Conservation (phyloP, 2,113 vertebrate species). For the Esox niger region DNA sequence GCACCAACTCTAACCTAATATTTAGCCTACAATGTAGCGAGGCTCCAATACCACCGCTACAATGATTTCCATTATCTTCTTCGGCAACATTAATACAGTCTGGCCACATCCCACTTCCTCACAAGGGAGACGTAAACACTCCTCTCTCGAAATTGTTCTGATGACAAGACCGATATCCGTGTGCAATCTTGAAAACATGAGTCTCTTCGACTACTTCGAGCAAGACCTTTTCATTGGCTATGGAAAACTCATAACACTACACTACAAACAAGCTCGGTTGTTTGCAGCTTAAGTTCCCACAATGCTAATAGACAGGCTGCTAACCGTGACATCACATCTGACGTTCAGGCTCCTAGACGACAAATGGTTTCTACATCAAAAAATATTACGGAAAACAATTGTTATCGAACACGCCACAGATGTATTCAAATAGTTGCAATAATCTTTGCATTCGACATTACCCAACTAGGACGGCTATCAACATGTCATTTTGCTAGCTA, state of each 20-base stretch:
- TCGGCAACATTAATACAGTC: conserved; percentile 61
- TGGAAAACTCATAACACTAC: not conserved
- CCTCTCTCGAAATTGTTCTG: conserved; percentile 3
- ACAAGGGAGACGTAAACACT: conserved; percentile 38
- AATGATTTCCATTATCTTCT: conserved; percentile 58
- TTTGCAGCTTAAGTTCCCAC: not conserved
- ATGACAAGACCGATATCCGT: conserved; percentile 4
- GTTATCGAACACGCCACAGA: not conserved
- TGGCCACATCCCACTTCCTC: conserved; percentile 70
- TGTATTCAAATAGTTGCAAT: not conserved
- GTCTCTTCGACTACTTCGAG: not conserved
- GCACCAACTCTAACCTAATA: conserved; percentile 1
- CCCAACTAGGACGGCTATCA: not conserved
- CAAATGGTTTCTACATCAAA: not conserved
- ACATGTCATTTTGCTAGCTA: not conserved
- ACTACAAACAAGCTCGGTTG: not conserved
- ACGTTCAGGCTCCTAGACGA: not conserved
- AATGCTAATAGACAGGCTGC: not conserved
- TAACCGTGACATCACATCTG: conserved; percentile 5
- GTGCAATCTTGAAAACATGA: not conserved
- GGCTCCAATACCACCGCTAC: conserved; percentile 26
- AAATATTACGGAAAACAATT: not conserved
- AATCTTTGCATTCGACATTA: not conserved
- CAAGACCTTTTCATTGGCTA: not conserved
- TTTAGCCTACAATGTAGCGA: conserved; percentile 29